Conservation (phyloP, 2,797 vertebrate genomes). For the Pagetopsis macropterus region DNA sequence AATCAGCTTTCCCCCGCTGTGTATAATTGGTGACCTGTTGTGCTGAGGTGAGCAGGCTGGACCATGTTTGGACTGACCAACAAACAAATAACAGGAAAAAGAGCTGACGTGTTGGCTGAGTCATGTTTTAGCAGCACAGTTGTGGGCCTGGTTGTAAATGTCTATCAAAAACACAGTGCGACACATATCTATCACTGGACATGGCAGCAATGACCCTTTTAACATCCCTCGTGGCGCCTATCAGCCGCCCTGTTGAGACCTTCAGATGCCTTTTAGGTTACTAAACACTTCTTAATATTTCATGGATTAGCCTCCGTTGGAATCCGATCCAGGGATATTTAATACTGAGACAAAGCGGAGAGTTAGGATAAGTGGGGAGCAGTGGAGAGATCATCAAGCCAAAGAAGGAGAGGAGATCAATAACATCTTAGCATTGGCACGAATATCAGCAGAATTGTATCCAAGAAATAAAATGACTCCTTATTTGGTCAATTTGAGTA, state of each 20-base stretch:
- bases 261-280: slow-evolving; percentile 51
- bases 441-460: slow-evolving; percentile 18
- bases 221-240: slow-evolving; percentile 14
- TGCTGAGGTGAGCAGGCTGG: slow-evolving; percentile 59
- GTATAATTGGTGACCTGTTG: slow-evolving; percentile 60
- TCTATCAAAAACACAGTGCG: slow-evolving; percentile 6
- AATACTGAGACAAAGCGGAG: slow-evolving; percentile 61
- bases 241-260: slow-evolving; percentile 12
- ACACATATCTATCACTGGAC: slow-evolving; percentile 13
- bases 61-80: slow-evolving; percentile 50
- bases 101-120: slow-evolving; percentile 52
- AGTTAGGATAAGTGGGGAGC: slow-evolving; percentile 32
- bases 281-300: slow-evolving; percentile 72
- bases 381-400: slow-evolving; percentile 17
- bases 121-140: slow-evolving; percentile 48
- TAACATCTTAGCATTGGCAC: slow-evolving; percentile 17
- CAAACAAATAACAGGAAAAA: slow-evolving; percentile 54
- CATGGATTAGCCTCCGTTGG: slow-evolving; percentile 55
- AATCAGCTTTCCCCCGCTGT: slow-evolving; percentile 39
- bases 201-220: slow-evolving; percentile 9
- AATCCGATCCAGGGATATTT: slow-evolving; percentile 57
- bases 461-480: neutral
- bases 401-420: slow-evolving; percentile 13
- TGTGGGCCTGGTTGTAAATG: slow-evolving; percentile 20
- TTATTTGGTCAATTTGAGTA: slow-evolving; percentile 11